Percentiles rank a stretch among this genome's conserved stretches.
phyloP scores from a whole-genome alignment of 2,888 invertebrate genomes.

The Drosophila helvetica region DNA sequence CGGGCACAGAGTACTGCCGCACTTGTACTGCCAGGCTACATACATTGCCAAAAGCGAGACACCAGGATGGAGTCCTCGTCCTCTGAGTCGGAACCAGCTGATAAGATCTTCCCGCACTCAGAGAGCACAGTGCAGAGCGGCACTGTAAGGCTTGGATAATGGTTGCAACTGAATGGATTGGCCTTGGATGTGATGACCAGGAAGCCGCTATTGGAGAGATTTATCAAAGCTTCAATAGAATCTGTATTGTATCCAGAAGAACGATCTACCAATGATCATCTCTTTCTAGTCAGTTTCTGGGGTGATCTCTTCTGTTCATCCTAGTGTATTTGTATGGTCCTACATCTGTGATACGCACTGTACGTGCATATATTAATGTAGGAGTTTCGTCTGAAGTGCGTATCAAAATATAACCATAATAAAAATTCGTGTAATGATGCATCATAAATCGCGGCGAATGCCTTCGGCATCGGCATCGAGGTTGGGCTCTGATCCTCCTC shows the following conservation, averaged over 20 bases:
- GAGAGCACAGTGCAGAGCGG: slow-evolving; percentile 4
- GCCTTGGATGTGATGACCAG: too few relatives aligned
- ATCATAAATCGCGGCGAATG: slow-evolving; percentile 71
- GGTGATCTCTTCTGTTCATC: too few relatives aligned
- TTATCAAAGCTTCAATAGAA: too few relatives aligned
- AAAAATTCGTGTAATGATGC: slow-evolving; percentile 73
- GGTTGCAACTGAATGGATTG: too few relatives aligned
- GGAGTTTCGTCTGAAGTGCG: slow-evolving; percentile 53
- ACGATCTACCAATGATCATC: too few relatives aligned
- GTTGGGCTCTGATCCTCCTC: slow-evolving; percentile 1
- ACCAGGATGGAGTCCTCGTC: neutral
- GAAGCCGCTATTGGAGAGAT: too few relatives aligned
- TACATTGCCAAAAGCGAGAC: slow-evolving; percentile 11
- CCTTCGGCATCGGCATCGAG: slow-evolving; percentile 36
- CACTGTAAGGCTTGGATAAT: neutral
- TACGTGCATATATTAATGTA: neutral
- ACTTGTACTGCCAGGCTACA: neutral
- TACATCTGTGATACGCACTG: slow-evolving; percentile 1
- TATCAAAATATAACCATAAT: slow-evolving; percentile 74
- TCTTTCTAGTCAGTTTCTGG: too few relatives aligned
- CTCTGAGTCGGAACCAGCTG: slow-evolving; percentile 1
- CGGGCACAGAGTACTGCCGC: too few relatives aligned
- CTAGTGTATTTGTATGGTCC: too few relatives aligned
- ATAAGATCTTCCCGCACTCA: slow-evolving; percentile 20
- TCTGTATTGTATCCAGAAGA: too few relatives aligned